Evolutionary conservation across 2,113 vertebrate genomes (phyloP).

Genomic region (Thryonomys swinderianus): DNA sequence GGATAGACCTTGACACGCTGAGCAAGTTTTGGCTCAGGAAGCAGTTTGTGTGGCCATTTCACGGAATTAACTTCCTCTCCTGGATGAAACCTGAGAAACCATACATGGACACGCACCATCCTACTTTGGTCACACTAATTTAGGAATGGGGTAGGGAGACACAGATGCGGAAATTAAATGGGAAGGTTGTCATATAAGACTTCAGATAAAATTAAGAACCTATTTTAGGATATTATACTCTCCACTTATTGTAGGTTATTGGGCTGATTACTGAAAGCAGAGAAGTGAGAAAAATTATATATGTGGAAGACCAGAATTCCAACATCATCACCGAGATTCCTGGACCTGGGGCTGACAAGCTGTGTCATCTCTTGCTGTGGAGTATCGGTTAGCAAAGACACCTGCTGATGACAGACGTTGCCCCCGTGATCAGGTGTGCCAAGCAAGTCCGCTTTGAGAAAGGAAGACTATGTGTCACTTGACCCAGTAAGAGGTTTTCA

Average conservation of each 20-base stretch:
- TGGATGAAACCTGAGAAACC: background rate
- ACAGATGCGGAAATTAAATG: background rate
- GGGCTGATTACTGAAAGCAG: background rate
- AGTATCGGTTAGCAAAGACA: background rate
- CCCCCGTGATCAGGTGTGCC: background rate
- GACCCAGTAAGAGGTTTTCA: background rate
- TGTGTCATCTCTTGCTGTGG: background rate
- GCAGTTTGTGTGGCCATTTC: background rate
- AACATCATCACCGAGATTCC: background rate
- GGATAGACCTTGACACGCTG: background rate
- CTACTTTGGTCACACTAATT: background rate
- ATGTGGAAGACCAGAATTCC: background rate
- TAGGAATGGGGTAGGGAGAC: background rate
- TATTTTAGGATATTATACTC: background rate
- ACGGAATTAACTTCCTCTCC: background rate
- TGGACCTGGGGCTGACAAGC: background rate
- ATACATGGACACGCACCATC: background rate
- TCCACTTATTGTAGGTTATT: background rate
- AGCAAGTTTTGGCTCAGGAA: constrained; percentile 7
- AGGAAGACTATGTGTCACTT: background rate
- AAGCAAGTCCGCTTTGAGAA: background rate
- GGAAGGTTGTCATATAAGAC: background rate
- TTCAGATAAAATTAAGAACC: background rate
- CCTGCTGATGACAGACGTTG: background rate
- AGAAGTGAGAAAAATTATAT: background rate